Percentiles rank a stretch among this genome's conserved stretches.
phyloP scores from a whole-genome alignment of 1,140 invertebrate species.

The Diabrotica undecimpunctata region DNA sequence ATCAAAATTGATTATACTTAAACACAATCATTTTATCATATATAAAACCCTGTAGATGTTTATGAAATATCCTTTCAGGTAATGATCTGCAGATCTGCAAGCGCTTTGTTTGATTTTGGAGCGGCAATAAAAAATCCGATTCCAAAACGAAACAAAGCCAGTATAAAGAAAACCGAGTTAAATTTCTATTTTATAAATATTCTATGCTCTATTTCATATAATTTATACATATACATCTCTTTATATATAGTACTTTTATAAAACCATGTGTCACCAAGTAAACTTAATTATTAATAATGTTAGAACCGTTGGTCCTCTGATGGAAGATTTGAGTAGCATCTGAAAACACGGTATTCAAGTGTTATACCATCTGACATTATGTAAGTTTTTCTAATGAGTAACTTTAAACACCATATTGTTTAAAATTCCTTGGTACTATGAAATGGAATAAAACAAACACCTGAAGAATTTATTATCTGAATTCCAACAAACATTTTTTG shows the following conservation, averaged over 20 bases:
- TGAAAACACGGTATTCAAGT: too few relatives aligned
- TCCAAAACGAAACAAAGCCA: constrained; percentile 22
- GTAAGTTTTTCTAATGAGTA: too few relatives aligned
- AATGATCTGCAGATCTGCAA: constrained; percentile 8
- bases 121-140: constrained; percentile 10
- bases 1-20: neutral
- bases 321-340: too few relatives aligned
- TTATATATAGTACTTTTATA: constrained; percentile 43
- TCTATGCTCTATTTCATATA: constrained; percentile 46
- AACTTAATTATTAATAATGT: constrained; percentile 35
- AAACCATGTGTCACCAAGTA: constrained; percentile 47
- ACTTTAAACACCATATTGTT: too few relatives aligned
- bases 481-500: too few relatives aligned
- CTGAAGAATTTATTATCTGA: too few relatives aligned
- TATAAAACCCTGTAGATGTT: constrained; percentile 20
- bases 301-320: constrained; percentile 16
- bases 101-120: constrained; percentile 20
- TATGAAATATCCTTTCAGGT: constrained; percentile 33
- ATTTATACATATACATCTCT: constrained; percentile 46
- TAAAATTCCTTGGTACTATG: too few relatives aligned
- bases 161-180: constrained; percentile 33
- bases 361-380: too few relatives aligned
- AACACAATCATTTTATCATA: neutral
- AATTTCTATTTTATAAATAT: constrained; percentile 45
- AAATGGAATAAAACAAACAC: too few relatives aligned